Conservation (phyloP, 1,140 invertebrate genomes). For the Condylostylus longicornis region DNA sequence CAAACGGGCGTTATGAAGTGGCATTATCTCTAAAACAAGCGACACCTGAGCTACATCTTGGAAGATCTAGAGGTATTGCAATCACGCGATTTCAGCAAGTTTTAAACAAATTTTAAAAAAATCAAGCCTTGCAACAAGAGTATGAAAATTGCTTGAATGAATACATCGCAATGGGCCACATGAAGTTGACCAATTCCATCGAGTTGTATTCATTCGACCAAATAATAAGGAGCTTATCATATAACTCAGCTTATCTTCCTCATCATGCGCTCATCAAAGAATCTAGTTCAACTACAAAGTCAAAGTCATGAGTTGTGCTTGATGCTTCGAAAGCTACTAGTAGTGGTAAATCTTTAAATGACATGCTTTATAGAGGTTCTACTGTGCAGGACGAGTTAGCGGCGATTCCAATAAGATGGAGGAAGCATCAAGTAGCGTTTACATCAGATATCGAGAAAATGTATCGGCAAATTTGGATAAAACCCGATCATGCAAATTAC, state of each 20-base stretch:
- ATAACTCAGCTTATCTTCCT: too few relatives aligned
- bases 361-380: constrained; percentile 20
- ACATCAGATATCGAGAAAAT: constrained; percentile 15
- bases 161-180: too few relatives aligned
- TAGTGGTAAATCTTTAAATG: constrained; percentile 27
- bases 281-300: too few relatives aligned
- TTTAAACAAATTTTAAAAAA: too few relatives aligned
- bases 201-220: too few relatives aligned
- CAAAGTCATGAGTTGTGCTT: constrained; percentile 33
- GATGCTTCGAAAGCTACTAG: constrained; percentile 23
- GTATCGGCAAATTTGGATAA: constrained; percentile 19
- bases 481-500: constrained; percentile 27
- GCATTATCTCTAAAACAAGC: neutral
- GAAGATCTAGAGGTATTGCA: constrained; percentile 21
- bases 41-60: constrained; percentile 1
- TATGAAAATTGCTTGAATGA: too few relatives aligned
- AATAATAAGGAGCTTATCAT: too few relatives aligned
- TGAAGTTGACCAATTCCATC: too few relatives aligned
- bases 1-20: neutral
- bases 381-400: constrained; percentile 28
- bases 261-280: too few relatives aligned
- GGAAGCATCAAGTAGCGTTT: constrained; percentile 15
- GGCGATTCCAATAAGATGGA: constrained; percentile 22
- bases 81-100: constrained; percentile 19
- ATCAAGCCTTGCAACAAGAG: too few relatives aligned